phyloP scores from a whole-genome alignment of 2,888 invertebrate species.

The Syrphus vitripennis region DNA sequence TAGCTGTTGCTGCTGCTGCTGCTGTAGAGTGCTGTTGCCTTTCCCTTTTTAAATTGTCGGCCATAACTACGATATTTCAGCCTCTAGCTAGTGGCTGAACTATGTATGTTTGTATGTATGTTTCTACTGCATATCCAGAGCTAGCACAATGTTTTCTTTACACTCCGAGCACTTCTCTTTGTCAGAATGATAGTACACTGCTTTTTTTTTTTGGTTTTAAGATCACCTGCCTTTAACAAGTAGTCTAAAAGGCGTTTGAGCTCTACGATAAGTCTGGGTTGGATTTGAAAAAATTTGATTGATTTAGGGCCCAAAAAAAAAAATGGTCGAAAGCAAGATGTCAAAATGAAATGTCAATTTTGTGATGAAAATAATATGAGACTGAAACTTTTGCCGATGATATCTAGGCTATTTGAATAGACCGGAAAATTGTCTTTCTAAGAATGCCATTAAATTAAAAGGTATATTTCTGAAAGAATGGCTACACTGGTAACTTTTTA shows the following conservation, averaged over 20 bases:
- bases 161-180: conserved; percentile 28
- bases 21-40: conserved; percentile 46
- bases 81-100: neutral
- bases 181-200: conserved; percentile 37
- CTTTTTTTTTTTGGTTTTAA: conserved; percentile 43
- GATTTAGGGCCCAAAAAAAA: too few species aligned
- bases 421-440: too few species aligned
- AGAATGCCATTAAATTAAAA: too few species aligned
- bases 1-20: neutral
- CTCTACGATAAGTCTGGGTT: neutral
- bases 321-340: too few species aligned
- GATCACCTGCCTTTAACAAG: conserved; percentile 58
- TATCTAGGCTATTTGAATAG: too few species aligned
- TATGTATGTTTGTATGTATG: neutral
- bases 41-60: conserved; percentile 64
- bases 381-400: too few species aligned
- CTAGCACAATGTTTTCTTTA: conserved; percentile 3
- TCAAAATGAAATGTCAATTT: too few species aligned
- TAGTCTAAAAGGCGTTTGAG: conserved; percentile 18
- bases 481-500: too few species aligned
- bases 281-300: neutral
- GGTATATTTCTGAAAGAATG: too few species aligned
- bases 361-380: too few species aligned
- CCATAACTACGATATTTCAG: conserved; percentile 23
- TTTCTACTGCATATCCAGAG: neutral